phyloP scores from a whole-genome alignment of 2,113 vertebrate species.

The Camelus dromedarius region DNA sequence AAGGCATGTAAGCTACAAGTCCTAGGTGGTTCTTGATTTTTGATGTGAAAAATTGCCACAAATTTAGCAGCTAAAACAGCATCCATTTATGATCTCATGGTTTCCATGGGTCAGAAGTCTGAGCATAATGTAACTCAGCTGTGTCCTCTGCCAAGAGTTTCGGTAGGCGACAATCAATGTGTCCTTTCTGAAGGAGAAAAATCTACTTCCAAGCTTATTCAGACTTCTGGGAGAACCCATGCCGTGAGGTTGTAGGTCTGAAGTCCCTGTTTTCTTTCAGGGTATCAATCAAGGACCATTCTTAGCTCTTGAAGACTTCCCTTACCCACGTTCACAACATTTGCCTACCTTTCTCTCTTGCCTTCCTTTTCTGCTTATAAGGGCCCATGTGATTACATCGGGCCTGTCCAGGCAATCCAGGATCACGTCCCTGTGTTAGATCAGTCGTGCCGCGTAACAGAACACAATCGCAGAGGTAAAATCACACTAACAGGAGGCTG shows the following conservation, averaged over 20 bases:
- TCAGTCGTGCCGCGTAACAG: no score
- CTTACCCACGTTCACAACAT: not conserved
- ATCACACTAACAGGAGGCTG: not conserved
- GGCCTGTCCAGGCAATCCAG: not conserved
- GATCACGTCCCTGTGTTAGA: no score
- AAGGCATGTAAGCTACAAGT: not conserved
- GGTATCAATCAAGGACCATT: not conserved
- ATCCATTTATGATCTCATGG: not conserved
- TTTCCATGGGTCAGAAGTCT: not conserved
- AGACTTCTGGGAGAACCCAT: not conserved
- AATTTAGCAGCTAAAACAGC: not conserved
- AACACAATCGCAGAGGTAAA: not conserved
- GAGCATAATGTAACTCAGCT: not conserved
- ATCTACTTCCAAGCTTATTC: not conserved
- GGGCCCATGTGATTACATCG: not conserved
- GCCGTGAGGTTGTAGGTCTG: not conserved
- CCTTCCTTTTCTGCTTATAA: not conserved
- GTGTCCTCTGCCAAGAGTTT: not conserved
- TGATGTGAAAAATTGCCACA: not conserved
- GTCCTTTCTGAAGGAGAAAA: not conserved
- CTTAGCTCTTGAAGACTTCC: not conserved
- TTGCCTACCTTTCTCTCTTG: not conserved
- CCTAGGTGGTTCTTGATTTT: not conserved
- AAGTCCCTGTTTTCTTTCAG: not conserved
- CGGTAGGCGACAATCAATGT: not conserved